A percentile compares a stretch with the other conserved stretches of the same genome.
Conservation (phyloP, 2,888 invertebrate genomes). For the Sussaba pulchella region DNA sequence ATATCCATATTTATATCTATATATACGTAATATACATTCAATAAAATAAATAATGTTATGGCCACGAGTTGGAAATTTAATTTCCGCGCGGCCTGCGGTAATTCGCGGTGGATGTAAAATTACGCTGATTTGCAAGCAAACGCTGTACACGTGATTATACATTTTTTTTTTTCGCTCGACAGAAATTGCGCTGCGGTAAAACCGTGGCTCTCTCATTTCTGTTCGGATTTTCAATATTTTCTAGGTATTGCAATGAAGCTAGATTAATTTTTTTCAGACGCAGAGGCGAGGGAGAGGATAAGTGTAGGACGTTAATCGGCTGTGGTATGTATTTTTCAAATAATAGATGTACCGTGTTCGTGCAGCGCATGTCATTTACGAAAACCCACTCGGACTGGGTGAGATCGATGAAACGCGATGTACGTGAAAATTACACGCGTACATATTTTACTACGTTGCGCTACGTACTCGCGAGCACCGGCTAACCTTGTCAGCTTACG, state of each 20-base stretch:
- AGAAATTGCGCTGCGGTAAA: no score
- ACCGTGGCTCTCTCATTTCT: no score
- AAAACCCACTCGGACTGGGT: background rate
- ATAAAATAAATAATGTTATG: conserved; percentile 21
- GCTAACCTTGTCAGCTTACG: conserved; percentile 49
- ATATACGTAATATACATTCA: conserved; percentile 27
- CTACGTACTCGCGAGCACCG: conserved; percentile 24
- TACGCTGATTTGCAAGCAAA: no score
- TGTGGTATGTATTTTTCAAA: no score
- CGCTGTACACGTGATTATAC: conserved; percentile 1
- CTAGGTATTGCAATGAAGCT: no score
- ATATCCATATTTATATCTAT: conserved; percentile 1
- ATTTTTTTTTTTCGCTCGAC: no score
- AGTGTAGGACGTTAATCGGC: no score
- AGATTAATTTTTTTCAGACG: no score
- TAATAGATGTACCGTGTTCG: conserved; percentile 31
- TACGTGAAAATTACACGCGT: conserved; percentile 1
- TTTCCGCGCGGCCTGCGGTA: no score
- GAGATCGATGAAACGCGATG: conserved; percentile 44
- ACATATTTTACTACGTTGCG: conserved; percentile 30
- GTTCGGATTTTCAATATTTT: no score
- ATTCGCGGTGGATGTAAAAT: no score
- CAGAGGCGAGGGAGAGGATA: no score
- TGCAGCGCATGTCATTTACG: background rate
- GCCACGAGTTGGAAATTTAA: conserved; percentile 14